Evolutionary conservation across 2,888 invertebrate genomes (phyloP).

Genomic region (Vannuccia rotundouncinata): DNA sequence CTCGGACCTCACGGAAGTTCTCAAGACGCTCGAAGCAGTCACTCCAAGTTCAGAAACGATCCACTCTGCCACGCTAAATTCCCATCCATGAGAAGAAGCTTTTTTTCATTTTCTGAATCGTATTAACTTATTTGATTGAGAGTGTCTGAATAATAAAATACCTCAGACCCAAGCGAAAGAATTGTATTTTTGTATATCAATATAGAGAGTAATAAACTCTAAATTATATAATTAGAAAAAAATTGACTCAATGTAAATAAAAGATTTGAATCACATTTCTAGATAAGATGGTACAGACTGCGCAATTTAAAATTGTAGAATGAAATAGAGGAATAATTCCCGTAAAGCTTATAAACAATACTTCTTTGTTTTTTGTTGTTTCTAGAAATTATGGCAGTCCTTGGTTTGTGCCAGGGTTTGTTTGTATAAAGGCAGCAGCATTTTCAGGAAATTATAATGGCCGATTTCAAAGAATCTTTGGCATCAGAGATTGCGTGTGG

Average conservation of each 20-base stretch:
- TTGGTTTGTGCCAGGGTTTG: neutral
- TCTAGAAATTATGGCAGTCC: neutral
- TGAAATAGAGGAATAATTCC: neutral
- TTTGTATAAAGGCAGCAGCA: neutral
- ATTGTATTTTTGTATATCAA: too few species aligned
- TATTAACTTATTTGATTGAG: neutral
- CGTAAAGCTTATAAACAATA: neutral
- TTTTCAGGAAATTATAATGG: neutral
- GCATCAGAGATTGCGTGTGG: neutral
- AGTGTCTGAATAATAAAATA: too few species aligned
- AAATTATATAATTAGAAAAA: neutral
- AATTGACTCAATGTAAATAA: too few species aligned
- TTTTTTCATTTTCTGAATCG: neutral
- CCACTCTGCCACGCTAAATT: neutral
- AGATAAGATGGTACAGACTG: too few species aligned
- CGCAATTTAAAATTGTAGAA: too few species aligned
- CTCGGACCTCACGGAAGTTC: neutral
- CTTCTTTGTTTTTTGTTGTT: neutral
- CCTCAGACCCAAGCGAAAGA: too few species aligned
- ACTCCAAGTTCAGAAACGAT: neutral
- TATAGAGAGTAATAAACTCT: neutral
- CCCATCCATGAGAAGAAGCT: neutral
- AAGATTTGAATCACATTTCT: too few species aligned
- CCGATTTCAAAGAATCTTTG: neutral
- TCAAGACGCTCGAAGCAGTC: neutral